Base-by-base conservation (phyloP, 2,888 invertebrate genomes). In the Heteromurus nitidus region DNA sequence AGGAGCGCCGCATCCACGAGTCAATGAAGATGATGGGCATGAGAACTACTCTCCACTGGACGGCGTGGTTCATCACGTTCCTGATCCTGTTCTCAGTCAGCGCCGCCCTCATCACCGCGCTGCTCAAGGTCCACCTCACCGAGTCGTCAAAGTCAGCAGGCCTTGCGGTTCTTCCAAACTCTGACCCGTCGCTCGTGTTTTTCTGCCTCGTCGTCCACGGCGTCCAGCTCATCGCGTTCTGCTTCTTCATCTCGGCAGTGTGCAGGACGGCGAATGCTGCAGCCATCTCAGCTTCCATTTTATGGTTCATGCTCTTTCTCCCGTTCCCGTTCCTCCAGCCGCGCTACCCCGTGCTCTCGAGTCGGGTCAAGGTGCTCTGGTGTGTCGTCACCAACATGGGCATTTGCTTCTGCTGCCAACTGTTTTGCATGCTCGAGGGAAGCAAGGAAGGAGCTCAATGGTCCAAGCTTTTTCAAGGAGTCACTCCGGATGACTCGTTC, bases 1-100 rank as follows among this genome's bases (percentile, higher is more conserved):
- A 85, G 64, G 85, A 85, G 26, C 82, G 80, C 36, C 74, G 84
- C 22, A 69, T 76, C 47, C 90, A 96, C 94, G 96, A 96, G 91
- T 93, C 95, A 0, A 94, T 96, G 95, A 95, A 95, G 91, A 95
- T 96, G 89, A 96, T 96, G 94, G 96, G 96, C 1, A 90, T 97
- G 31, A 92, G 93, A 30, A 93, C 93, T 70, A 95, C 94, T 93
- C 90, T 96, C 84, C 94, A 96, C 88, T 96, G 96, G 95, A 89
- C 92, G 0, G 95, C 95, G 1, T 96, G 96, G 95, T 96, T 95
- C 89, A 90, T 93, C 58, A 95, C 95, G 88, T 93, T 94, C 77
- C 92, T 95, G 85, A 86, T 93, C 3, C 93, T 93, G 88, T 90
- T 94, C 73, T 86, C 92, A 1, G 88, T 94, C 47, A 92, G 93